Base-by-base conservation (phyloP, 1,140 invertebrate species). In the Pogonognathellus flavescens region DNA sequence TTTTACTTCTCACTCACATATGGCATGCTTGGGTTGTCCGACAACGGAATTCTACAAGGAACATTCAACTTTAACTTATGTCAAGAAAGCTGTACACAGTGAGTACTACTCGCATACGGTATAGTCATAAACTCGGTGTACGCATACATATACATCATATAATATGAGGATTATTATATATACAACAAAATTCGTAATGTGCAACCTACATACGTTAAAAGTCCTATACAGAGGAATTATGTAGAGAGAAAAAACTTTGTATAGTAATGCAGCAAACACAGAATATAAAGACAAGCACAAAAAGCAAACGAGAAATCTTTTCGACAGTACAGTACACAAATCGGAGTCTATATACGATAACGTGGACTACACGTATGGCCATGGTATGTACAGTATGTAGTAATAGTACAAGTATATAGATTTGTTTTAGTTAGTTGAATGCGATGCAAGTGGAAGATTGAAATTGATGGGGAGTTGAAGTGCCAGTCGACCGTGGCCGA, bases 401-500 rank as follows among this genome's bases (percentile, higher is more conserved):
- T 41, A 41, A 41, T 41, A 41, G 31, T 41, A 41, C 31, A 41
- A 41, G 22, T 31, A 60, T 25, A 66, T 1, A 25, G 25, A 66
- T 66, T 20, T 66, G 62, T 66, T 66, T 66, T 66, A 66, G 62
- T 25, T 25, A 66, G 20, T 13, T 25, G 62, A 18, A 66, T 66
- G 62, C 20, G 25, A 66, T 66, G 62, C 10, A 66, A 66, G 62
- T 20, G 25, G 62, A 66, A 66, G 62, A 66, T 66, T 66, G 62
- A 25, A 66, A 66, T 85, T 87, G 84, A 87, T 87, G 86, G 86
- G 84, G 84, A 87, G 83, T 87, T 85, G 80, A 87, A 85, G 52
- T 85, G 55, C 84, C 83, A 87, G 80, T 85, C 83, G 59, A 87
- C 80, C 86, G 41, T 85, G 53, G 41, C 41, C 70, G 25, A 76